Evolutionary conservation across 2,888 invertebrate species (phyloP).

Genomic region (Eupithecia subumbrata): DNA sequence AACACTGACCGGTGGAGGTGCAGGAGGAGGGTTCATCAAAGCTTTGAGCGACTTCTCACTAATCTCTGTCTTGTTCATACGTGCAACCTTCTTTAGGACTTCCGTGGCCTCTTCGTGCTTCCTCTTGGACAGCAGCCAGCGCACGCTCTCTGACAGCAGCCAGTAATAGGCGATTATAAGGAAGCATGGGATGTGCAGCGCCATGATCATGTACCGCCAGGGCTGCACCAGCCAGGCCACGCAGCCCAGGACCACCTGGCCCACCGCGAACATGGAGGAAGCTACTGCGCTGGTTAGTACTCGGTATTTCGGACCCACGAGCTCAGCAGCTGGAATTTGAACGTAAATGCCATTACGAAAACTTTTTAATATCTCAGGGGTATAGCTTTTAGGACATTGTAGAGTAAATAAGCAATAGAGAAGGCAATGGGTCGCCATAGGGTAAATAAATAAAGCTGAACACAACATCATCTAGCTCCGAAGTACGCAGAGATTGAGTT

Average conservation of each 20-base stretch:
- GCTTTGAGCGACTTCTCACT: constrained; percentile 80
- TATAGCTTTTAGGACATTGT: too few relatives aligned
- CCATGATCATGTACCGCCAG: constrained; percentile 87
- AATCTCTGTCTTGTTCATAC: constrained; percentile 83
- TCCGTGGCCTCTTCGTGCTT: constrained; percentile 85
- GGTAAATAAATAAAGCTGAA: not conserved
- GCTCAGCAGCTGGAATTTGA: constrained; percentile 85
- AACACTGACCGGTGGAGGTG: constrained; percentile 37
- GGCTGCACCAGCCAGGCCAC: constrained; percentile 87
- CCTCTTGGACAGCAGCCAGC: constrained; percentile 89
- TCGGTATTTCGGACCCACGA: constrained; percentile 89
- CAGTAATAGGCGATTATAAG: constrained; percentile 87
- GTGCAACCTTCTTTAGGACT: constrained; percentile 85
- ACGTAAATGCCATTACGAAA: too few relatives aligned
- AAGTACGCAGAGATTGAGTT: too few relatives aligned
- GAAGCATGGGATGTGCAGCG: constrained; percentile 87
- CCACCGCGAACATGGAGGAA: constrained; percentile 88
- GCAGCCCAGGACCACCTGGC: constrained; percentile 87
- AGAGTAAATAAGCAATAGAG: not conserved
- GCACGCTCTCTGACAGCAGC: constrained; percentile 86
- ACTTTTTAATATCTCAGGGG: too few relatives aligned
- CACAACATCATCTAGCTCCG: too few relatives aligned
- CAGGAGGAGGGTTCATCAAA: constrained; percentile 69
- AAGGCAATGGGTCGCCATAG: too few relatives aligned
- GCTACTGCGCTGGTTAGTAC: constrained; percentile 88